phyloP scores from a whole-genome alignment of 2,797 vertebrate species.

The Myripristis jacobus region DNA sequence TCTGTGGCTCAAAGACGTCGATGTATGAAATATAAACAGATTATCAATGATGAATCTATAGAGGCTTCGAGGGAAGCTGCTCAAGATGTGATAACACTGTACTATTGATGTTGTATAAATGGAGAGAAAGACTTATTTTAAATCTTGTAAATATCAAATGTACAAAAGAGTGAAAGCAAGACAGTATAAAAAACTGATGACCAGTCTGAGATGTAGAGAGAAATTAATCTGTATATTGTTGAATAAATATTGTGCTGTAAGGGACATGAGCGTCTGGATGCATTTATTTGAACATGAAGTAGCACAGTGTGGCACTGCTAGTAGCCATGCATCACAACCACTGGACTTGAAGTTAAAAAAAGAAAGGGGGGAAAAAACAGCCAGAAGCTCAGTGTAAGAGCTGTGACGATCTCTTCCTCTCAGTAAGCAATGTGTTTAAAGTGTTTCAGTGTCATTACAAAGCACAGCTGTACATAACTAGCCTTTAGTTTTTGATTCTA shows the following conservation, averaged over 20 bases:
- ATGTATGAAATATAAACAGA: conserved; percentile 70
- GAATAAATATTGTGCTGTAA: conserved; percentile 95
- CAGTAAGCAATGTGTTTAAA: too few relatives aligned
- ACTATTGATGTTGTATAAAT: conserved; percentile 95
- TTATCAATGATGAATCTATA: conserved; percentile 68
- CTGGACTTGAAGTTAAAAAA: too few relatives aligned
- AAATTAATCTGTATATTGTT: conserved; percentile 91
- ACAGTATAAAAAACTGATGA: conserved; percentile 73
- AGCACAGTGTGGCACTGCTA: not conserved
- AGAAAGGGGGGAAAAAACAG: too few relatives aligned
- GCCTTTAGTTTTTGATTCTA: too few relatives aligned
- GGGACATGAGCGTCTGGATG: conserved; percentile 25
- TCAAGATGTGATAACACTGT: conserved; percentile 92
- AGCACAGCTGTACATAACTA: too few relatives aligned
- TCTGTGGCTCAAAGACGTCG: conserved; percentile 87
- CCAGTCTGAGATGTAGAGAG: conserved; percentile 87
- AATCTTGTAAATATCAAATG: conserved; percentile 96
- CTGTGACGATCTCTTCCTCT: too few relatives aligned
- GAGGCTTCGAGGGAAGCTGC: conserved; percentile 65
- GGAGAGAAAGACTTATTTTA: conserved; percentile 93
- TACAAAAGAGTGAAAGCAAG: conserved; percentile 87
- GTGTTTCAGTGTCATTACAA: too few relatives aligned
- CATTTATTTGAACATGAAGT: conserved; percentile 18
- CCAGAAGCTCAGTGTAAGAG: too few relatives aligned
- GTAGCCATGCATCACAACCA: too few relatives aligned